Percentiles rank a stretch among this genome's conserved stretches.
phyloP scores from a whole-genome alignment of 2,888 invertebrate genomes.

The Zelleria hepariella region DNA sequence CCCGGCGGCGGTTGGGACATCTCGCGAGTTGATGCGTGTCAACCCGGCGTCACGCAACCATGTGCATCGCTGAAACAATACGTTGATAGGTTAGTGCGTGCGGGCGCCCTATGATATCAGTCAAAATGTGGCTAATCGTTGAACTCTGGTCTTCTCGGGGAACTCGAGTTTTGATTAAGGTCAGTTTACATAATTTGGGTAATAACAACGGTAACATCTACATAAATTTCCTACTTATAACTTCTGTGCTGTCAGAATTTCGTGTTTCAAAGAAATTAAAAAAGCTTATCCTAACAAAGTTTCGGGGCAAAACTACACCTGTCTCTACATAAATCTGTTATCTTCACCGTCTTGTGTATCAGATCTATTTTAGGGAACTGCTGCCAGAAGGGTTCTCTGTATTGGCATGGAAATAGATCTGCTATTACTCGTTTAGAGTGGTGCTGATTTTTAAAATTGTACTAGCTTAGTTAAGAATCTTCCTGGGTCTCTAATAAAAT shows the following conservation, averaged over 20 bases:
- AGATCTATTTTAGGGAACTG: background rate
- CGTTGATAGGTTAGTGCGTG: background rate
- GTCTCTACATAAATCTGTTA: slow-evolving; percentile 1
- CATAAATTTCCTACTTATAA: background rate
- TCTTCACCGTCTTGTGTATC: background rate
- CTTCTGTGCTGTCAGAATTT: background rate
- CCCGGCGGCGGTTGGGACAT: slow-evolving; percentile 68
- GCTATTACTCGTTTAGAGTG: background rate
- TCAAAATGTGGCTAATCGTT: background rate
- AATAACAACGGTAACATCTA: no score
- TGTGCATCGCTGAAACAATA: slow-evolving; percentile 65
- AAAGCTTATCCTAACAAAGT: background rate
- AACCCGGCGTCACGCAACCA: slow-evolving; percentile 69
- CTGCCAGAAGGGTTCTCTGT: background rate
- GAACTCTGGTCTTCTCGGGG: background rate
- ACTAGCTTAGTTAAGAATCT: no score
- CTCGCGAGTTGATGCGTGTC: slow-evolving; percentile 63
- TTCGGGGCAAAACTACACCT: background rate
- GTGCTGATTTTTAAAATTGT: no score
- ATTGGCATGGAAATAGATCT: background rate
- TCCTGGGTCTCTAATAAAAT: background rate
- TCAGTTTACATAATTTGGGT: no score
- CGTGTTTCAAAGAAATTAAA: background rate
- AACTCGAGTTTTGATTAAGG: no score
- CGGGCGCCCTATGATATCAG: background rate